A percentile compares a stretch with the other conserved stretches of the same genome.
Conservation (phyloP, 2,888 invertebrate species). For the Bhutanitis thaidina region DNA sequence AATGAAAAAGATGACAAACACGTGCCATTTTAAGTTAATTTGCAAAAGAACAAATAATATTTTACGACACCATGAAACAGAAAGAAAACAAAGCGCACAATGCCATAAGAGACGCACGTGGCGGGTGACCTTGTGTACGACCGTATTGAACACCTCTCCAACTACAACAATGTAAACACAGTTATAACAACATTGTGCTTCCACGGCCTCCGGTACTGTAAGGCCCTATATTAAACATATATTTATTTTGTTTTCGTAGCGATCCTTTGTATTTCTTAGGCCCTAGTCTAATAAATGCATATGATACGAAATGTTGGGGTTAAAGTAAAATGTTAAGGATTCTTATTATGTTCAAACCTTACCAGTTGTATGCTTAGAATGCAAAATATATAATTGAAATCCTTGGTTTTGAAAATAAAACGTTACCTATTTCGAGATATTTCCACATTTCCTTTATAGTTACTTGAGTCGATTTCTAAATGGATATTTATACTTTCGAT, state of each 20-base stretch:
- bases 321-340: too few species aligned
- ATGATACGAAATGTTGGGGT: too few species aligned
- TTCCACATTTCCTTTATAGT: constrained; percentile 23
- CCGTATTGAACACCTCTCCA: constrained; percentile 30
- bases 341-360: too few species aligned
- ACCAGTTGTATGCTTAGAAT: too few species aligned
- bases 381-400: too few species aligned
- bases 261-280: too few species aligned
- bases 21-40: constrained; percentile 3
- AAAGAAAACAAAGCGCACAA: constrained; percentile 24
- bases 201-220: neutral
- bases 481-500: too few species aligned
- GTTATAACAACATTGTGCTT: constrained; percentile 1
- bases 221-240: too few species aligned
- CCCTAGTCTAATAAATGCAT: too few species aligned
- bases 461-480: too few species aligned
- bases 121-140: constrained; percentile 51
- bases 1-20: constrained; percentile 8
- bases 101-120: constrained; percentile 47
- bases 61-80: constrained; percentile 26
- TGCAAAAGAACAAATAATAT: constrained; percentile 14
- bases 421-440: neutral
- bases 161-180: constrained; percentile 29
- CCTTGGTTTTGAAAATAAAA: too few species aligned
- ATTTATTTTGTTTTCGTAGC: too few species aligned